phyloP scores from a whole-genome alignment of 2,888 invertebrate genomes.

The Sinohyriopsis cumingii region DNA sequence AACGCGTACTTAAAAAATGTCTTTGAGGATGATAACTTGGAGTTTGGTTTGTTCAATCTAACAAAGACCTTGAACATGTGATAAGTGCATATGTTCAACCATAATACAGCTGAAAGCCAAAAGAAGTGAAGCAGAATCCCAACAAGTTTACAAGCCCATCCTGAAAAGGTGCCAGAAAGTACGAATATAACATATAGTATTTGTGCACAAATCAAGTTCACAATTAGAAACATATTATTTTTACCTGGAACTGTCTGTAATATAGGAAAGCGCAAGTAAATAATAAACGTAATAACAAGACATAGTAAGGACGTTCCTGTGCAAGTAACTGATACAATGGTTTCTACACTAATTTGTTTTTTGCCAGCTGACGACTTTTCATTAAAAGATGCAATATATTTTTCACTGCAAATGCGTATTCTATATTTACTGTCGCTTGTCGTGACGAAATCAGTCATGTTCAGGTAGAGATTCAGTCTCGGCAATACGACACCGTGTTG shows the following conservation, averaged over 20 bases:
- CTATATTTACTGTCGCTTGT: too few relatives aligned
- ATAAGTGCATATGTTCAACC: conserved; percentile 20
- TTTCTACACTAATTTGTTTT: neutral
- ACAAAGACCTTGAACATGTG: conserved; percentile 24
- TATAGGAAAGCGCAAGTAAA: conserved; percentile 14
- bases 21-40: neutral
- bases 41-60: conserved; percentile 3
- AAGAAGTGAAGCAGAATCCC: conserved; percentile 20
- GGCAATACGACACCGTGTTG: too few relatives aligned
- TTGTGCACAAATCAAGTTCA: conserved; percentile 15
- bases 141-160: conserved; percentile 8
- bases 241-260: conserved; percentile 22
- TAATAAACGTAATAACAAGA: conserved; percentile 15
- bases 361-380: too few relatives aligned
- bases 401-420: too few relatives aligned
- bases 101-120: conserved; percentile 17
- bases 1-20: conserved; percentile 8
- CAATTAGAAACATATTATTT: conserved; percentile 19
- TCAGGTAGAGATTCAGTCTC: too few relatives aligned
- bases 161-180: neutral
- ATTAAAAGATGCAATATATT: too few relatives aligned
- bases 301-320: conserved; percentile 13
- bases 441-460: too few relatives aligned
- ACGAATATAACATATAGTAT: conserved; percentile 13
- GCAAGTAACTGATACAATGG: conserved; percentile 9